A percentile compares a stretch with the other conserved stretches of the same genome.
Conservation (phyloP, 2,888 invertebrate genomes). For the Drosophila antonietae region DNA sequence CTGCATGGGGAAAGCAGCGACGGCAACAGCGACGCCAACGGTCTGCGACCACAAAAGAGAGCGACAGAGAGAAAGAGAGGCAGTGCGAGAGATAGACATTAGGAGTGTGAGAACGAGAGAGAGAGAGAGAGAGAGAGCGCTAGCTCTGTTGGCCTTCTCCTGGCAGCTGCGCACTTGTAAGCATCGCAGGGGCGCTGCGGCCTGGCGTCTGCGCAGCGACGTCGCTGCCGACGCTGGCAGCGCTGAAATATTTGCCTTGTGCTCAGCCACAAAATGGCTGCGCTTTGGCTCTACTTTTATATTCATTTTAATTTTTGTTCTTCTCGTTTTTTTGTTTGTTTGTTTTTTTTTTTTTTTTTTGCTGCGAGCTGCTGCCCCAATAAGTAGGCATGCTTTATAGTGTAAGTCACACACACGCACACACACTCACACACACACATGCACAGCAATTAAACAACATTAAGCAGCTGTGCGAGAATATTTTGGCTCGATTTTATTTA, state of each 20-base stretch:
- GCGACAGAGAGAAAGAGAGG: conserved; percentile 3
- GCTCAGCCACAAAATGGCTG: conserved; percentile 69
- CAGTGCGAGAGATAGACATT: conserved; percentile 6
- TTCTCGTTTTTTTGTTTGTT: not conserved
- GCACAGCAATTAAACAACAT: conserved; percentile 40
- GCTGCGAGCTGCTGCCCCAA: conserved; percentile 39
- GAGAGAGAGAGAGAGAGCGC: conserved; percentile 12
- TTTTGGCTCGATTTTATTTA: conserved; percentile 41
- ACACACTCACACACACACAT: not conserved
- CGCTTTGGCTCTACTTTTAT: conserved; percentile 20
- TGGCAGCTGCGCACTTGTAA: conserved; percentile 63
- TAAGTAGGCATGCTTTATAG: conserved; percentile 61
- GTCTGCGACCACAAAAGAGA: not conserved
- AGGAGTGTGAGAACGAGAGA: conserved; percentile 10
- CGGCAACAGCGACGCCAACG: conserved; percentile 17
- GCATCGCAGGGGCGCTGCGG: conserved; percentile 14
- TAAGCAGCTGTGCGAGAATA: conserved; percentile 45
- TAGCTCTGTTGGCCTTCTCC: conserved; percentile 22
- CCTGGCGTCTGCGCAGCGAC: conserved; percentile 58
- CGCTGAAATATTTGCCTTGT: conserved; percentile 31
- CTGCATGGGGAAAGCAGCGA: conserved; percentile 27
- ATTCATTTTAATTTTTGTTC: not conserved
- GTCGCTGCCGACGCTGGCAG: conserved; percentile 44
- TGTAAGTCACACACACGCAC: conserved; percentile 2
- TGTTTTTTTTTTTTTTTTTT: not conserved